phyloP scores from a whole-genome alignment of 2,797 vertebrate species.

The Channa striata region DNA sequence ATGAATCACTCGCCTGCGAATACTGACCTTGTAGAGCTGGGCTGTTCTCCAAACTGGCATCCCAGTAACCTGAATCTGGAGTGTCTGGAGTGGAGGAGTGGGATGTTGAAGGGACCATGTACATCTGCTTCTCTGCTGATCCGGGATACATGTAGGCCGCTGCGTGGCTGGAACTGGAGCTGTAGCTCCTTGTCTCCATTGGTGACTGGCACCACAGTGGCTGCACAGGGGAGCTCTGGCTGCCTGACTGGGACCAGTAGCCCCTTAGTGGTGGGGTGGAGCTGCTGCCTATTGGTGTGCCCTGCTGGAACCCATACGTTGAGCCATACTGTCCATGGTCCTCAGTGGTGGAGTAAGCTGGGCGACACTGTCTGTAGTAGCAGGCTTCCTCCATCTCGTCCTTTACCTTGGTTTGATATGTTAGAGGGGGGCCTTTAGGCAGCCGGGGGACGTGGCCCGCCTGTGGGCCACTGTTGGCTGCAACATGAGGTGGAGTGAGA shows the following conservation, averaged over 20 bases:
- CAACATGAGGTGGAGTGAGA: constrained; percentile 31
- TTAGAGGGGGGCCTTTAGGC: constrained; percentile 52
- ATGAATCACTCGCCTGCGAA: constrained; percentile 60
- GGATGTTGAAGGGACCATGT: constrained; percentile 27
- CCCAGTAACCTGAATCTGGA: constrained; percentile 80
- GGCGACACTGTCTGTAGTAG: constrained; percentile 61
- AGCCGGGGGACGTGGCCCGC: constrained; percentile 13
- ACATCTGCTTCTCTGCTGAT: constrained; percentile 61
- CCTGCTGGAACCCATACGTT: constrained; percentile 54
- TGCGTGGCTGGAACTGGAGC: constrained; percentile 29
- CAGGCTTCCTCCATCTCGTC: constrained; percentile 66
- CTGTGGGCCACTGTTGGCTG: constrained; percentile 15
- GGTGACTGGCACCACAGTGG: constrained; percentile 66
- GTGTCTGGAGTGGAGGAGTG: constrained; percentile 73
- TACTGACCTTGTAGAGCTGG: constrained; percentile 24
- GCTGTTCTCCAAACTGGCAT: constrained; percentile 58
- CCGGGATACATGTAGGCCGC: constrained; percentile 51
- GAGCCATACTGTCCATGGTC: constrained; percentile 61
- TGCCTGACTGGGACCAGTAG: constrained; percentile 60
- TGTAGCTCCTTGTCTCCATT: constrained; percentile 56
- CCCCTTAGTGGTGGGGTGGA: constrained; percentile 43
- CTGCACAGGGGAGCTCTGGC: constrained; percentile 40
- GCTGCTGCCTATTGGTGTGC: constrained; percentile 24
- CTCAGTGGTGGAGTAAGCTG: constrained; percentile 41
- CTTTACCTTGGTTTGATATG: constrained; percentile 70